phyloP scores from a whole-genome alignment of 2,888 invertebrate species.

The Cheilosia scutellata region DNA sequence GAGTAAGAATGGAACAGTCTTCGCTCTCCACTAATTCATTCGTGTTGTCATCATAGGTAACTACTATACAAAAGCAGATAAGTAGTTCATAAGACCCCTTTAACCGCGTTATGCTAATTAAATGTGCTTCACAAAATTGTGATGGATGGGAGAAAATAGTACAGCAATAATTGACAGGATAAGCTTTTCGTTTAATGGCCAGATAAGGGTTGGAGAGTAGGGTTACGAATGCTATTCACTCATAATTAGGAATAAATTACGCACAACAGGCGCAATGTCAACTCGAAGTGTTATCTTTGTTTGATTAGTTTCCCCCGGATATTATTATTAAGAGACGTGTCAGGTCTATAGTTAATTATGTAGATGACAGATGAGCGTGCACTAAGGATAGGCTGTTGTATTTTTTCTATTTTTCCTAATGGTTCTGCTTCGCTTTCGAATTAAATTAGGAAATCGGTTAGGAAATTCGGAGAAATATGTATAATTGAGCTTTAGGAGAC shows the following conservation, averaged over 20 bases:
- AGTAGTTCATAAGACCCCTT: neutral
- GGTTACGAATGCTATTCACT: neutral
- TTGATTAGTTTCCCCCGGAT: slow-evolving; percentile 4
- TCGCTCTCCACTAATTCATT: neutral
- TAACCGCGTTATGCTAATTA: slow-evolving; percentile 21
- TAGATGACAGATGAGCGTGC: neutral
- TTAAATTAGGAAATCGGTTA: too few relatives aligned
- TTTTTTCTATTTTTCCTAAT: too few relatives aligned
- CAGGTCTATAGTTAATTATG: neutral
- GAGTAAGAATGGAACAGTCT: too few relatives aligned
- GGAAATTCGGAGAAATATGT: too few relatives aligned
- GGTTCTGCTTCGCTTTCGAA: too few relatives aligned
- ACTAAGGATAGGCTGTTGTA: too few relatives aligned
- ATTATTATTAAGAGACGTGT: slow-evolving; percentile 5
- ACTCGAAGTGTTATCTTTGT: slow-evolving; percentile 1
- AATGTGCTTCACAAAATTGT: slow-evolving; percentile 34
- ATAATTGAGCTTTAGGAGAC: too few relatives aligned
- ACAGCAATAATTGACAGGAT: slow-evolving; percentile 21
- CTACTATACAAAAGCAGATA: neutral
- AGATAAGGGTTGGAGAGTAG: neutral
- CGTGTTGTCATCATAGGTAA: neutral
- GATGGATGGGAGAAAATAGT: slow-evolving; percentile 26
- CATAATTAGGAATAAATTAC: slow-evolving; percentile 1
- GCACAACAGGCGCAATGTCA: neutral
- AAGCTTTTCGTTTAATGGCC: slow-evolving; percentile 14